These are phyloP conservation scores for Cremastinae sp. DNA, from an alignment of 2,888 invertebrate genomes.

Conservation along the genomic window DNA sequence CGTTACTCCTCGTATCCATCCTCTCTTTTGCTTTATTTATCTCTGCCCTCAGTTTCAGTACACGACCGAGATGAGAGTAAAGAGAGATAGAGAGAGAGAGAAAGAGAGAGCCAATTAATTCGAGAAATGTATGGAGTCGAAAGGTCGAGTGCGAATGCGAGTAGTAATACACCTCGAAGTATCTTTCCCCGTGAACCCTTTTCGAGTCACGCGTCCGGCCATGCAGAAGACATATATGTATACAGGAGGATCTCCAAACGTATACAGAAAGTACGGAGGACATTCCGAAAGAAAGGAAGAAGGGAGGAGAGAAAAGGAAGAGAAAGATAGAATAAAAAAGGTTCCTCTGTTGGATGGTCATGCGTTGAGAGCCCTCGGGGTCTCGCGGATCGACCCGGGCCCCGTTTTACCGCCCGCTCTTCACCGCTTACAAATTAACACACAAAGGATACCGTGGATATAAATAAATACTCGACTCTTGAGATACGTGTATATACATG, in stretches of 20 bases:
- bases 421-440: conserved; percentile 76
- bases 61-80: no score
- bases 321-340: conserved; percentile 26
- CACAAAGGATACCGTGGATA: conserved; percentile 78
- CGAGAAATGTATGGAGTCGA: conserved; percentile 60
- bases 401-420: conserved; percentile 53
- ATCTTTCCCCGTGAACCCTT: conserved; percentile 52
- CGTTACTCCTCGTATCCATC: conserved; percentile 12
- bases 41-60: not conserved
- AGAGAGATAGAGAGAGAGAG: not conserved
- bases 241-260: not conserved
- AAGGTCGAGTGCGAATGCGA: conserved; percentile 58
- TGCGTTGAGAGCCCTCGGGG: conserved; percentile 48
- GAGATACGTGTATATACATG: conserved; percentile 22
- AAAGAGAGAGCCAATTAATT: conserved; percentile 57
- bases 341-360: conserved; percentile 41
- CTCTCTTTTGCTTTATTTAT: not conserved
- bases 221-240: not conserved
- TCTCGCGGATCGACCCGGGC: conserved; percentile 57
- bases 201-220: conserved; percentile 56
- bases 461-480: conserved; percentile 70
- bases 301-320: conserved; percentile 39
- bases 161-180: conserved; percentile 52
- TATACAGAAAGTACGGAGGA: not conserved
- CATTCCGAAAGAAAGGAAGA: conserved; percentile 10